Evolutionary conservation across 2,113 vertebrate species (phyloP).

Genomic region (Malurus alboscapulatus): DNA sequence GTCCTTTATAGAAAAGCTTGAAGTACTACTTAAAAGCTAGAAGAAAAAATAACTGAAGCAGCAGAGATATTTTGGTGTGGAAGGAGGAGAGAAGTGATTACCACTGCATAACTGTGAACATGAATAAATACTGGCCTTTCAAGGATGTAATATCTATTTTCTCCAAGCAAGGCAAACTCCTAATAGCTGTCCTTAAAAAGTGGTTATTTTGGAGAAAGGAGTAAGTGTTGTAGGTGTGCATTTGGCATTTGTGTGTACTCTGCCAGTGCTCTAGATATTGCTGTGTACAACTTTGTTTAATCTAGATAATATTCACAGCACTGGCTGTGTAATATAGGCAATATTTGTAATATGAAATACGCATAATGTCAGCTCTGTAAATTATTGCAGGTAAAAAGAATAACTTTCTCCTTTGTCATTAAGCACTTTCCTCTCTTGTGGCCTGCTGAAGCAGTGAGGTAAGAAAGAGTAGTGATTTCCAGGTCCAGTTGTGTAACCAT

Average conservation of each 20-base stretch:
- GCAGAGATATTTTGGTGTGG: not conserved
- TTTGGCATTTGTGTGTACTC: not conserved
- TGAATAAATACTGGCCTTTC: not conserved
- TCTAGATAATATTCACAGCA: fast-evolving
- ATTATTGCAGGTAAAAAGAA: not conserved
- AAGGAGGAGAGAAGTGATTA: not conserved
- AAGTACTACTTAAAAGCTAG: not conserved
- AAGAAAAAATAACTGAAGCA: not conserved
- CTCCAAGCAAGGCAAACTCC: not conserved
- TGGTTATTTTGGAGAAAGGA: not conserved
- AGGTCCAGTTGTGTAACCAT: not conserved
- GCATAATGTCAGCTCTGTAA: not conserved
- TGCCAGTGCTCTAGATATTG: not conserved
- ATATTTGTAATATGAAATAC: not conserved
- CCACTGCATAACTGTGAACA: not conserved
- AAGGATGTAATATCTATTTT: not conserved
- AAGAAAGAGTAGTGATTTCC: not conserved
- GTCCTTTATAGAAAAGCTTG: not conserved
- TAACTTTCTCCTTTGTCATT: not conserved
- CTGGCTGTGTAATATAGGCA: not conserved
- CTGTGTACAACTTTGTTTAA: not conserved
- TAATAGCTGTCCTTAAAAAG: not conserved
- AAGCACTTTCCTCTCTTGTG: not conserved
- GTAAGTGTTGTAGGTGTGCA: not conserved
- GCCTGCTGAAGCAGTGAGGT: not conserved